Evolutionary conservation across 2,888 invertebrate species (phyloP), one percentile per base, ranked within the genome.

Genomic region (Nomada lathburiana): DNA sequence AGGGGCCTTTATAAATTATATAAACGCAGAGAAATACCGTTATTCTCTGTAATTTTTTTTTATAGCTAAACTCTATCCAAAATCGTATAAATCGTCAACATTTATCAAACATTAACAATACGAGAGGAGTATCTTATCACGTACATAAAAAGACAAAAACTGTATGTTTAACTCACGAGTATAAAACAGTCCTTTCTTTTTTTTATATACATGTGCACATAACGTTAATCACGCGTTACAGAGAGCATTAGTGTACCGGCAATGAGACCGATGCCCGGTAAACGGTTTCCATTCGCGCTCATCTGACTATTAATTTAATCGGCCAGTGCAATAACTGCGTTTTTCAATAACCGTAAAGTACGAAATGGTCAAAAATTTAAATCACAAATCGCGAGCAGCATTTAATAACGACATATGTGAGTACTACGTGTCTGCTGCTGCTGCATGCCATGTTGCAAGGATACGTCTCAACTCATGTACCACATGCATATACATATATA

Each of bases 61-160:
- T 57, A 23, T 42, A 26, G 26, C 23, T 57, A 76, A 36, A 62
- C 10, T 50, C 4, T 62, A 44, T 55, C n/a, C 62, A 18, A 69
- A 18, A 69, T 53, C 18, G 23, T 7, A 70, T 36, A 5, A 76
- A 84, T 57, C 77, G 57, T 59, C 42, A 57, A 77, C 53, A 47
- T 71, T 55, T 68, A 73, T 53, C 36, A 16, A 53, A 53, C 67
- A 7, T 10, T 11, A n/a, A 73, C 47, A 76, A 1, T 7, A 26
- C 10, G 13, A 7, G 3, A 16, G 13, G 36, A 36, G 10, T 23
- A 50, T 60, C 50, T 57, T 57, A 57, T 47, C 29, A 36, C 60
- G 23, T 59, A 3, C 63, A 50, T 59, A 52, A 57, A 64, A 71
- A 13, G 18, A 23, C 23, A 52, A 67, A 13, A 13, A 53, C 26